Base-by-base conservation (phyloP, 2,888 invertebrate species). In the Phyllotreta striolata region DNA sequence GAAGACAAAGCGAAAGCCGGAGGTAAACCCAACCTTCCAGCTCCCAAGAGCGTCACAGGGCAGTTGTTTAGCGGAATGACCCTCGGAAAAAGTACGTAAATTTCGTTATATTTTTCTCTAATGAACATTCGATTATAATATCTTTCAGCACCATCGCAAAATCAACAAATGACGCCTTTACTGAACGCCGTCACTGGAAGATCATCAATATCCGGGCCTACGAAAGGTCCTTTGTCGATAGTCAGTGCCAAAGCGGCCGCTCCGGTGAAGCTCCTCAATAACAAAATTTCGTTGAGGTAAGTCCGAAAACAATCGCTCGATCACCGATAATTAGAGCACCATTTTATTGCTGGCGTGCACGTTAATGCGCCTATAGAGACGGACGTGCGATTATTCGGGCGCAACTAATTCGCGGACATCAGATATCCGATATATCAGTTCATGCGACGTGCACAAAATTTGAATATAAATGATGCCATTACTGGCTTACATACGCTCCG, bases 1-100 rank as follows among this genome's bases (percentile, higher is more conserved):
- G 89, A 89, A 79, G 92, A 91, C 71, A 74, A 71, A 55, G 71
- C 73, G 9, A 71, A 70, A 10, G 73, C 71, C 55, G 66, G 70
- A 13, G 71, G 68, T n/a, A 75, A 69, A 63, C 67, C 69, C 14
- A 69, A 67, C 9, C 67, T 71, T 1, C 68, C 69, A 34, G 70
- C 70, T n/a, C 55, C 62, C 34, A 67, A 68, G 47, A 68, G 69
- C 35, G 63, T 67, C 10, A 65, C 69, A 24, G 63, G 69, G 46
- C 74, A 73, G 52, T 62, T 74, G 60, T 67, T 74, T 52, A 72
- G 71, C 49, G 72, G 63, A 46, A 67, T 71, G 47, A 66, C 62
- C 43, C 44, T 70, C 12, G 57, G 55, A 34, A 70, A 68, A 68
- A 57, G 70, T 70, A 63, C 47, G 51, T n/a, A 24, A 39, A 39